These are phyloP conservation scores for Polylopha cassiicola DNA, from an alignment of 2,888 invertebrate genomes.

Conservation along the genomic window DNA sequence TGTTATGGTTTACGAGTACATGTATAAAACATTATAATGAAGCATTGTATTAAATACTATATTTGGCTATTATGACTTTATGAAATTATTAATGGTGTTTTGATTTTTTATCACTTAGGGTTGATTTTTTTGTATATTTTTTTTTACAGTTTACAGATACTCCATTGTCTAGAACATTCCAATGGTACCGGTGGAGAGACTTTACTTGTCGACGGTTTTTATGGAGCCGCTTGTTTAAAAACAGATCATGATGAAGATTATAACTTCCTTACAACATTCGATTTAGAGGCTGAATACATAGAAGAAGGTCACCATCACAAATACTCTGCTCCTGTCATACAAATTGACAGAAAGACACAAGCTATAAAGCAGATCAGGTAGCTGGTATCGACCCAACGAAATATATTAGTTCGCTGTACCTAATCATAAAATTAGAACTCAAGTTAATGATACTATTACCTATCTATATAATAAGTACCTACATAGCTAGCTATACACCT, in stretches of 20 bases:
- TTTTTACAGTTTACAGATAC: constrained; percentile 57
- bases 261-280: constrained; percentile 73
- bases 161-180: constrained; percentile 61
- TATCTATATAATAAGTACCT: too few relatives aligned
- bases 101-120: neutral
- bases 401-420: too few relatives aligned
- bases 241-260: constrained; percentile 74
- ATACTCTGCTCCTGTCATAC: constrained; percentile 78
- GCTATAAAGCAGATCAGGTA: constrained; percentile 80
- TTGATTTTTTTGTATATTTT: constrained; percentile 3
- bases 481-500: too few relatives aligned
- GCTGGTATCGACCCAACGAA: constrained; percentile 4
- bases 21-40: too few relatives aligned
- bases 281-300: constrained; percentile 80
- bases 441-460: too few relatives aligned
- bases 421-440: too few relatives aligned
- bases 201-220: constrained; percentile 84
- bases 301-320: constrained; percentile 79
- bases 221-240: constrained; percentile 77
- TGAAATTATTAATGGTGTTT: neutral
- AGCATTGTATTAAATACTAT: too few relatives aligned
- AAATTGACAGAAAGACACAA: constrained; percentile 69
- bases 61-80: too few relatives aligned
- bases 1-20: too few relatives aligned
- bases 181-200: constrained; percentile 84